Base-by-base conservation (phyloP, 2,888 invertebrate species). In the Leptinotarsa tumamoca region DNA sequence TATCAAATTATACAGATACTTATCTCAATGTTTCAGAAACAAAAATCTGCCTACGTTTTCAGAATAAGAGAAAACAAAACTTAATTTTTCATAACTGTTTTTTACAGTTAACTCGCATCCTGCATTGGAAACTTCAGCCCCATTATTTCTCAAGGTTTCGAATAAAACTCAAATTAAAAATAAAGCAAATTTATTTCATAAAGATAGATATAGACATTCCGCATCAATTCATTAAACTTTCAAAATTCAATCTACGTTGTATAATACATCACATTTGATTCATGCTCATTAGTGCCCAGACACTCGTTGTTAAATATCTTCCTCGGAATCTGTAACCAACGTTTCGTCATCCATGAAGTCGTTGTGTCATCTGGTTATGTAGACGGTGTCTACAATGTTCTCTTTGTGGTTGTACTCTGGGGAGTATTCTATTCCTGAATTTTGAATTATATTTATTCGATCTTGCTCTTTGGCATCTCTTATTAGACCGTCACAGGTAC, bases 301-400 rank as follows among this genome's bases (percentile, higher is more conserved):
- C 58, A 58, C 58, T 58, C 58, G 58, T 49, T 43, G 61, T 75
- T 76, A 80, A 75, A 79, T 80, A 73, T 85, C 85, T 74, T 85
- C 85, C 66, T 86, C 85, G 72, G 84, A 83, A 61, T 85, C 84
- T 51, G 84, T 80, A 71, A 86, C 78, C 49, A 84, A 78, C 67
- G 82, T 83, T 78, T 86, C 86, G 54, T 87, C 86, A 70, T 87
- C 87, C 73, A 84, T 82, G 73, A 82, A 83, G 23, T 83, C 82
- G 75, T 87, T 84, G 68, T 87, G 88, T 89, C 88, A 92, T 91
- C 92, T 92, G 86, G 91, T 89, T 84, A 92, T 91, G 81, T 91
- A 90, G 66, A 92, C 90, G 49, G 91, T 91, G 83, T 92, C 92
- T 68, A 91, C 89, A 87, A 72, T 89, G 87, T 84, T 83, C 78